Evolutionary conservation across 2,888 invertebrate genomes (phyloP), one percentile per base, ranked within the genome.

Genomic region (Sinodicranocentrus sp.): DNA sequence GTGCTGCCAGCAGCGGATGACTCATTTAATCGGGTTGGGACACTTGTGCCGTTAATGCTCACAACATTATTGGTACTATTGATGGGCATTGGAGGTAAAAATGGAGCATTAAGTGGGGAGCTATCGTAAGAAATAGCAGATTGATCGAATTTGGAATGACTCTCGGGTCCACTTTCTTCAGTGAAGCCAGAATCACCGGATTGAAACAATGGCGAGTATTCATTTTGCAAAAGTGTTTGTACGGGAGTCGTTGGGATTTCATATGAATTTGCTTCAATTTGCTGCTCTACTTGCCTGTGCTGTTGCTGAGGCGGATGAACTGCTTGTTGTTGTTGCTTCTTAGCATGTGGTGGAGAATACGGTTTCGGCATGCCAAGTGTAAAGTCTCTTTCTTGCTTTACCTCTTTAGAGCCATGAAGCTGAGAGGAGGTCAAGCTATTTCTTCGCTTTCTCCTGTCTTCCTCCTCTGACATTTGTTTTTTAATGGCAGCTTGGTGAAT

Each of bases 401-500:
- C 79, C 13, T 52, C 65, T 10, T 33, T 33, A 21, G 13, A 23
- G 2, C 68, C 73, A 26, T 73, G 59, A 68, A 17, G 43, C 15
- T 43, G 15, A 2, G 85, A 84, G 1, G 84, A 57, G 48, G 48
- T 48, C 79, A 87, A 68, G 48, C 86, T 88, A 59, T 84, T 86
- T 65, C 86, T 76, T 25, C 86, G 65, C 57, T 85, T 86, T 65
- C 89, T 84, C 59, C 89, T 87, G 23, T 89, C 89, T 72, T 90
- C 91, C 84, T 90, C 90, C 57, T 89, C 87, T n/a, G 90, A 90
- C 85, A 91, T 89, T 88, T 91, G 91, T 84, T 91, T 91, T 72
- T 90, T 91, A 76, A 91, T 90, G 13, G 91, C 91, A 15, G 91
- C 91, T 85, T 91, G 90, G 84, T 91, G 90, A 15, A 91, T 89